Conservation (phyloP, 2,888 invertebrate genomes). For the Andrena haemorrhoa region DNA sequence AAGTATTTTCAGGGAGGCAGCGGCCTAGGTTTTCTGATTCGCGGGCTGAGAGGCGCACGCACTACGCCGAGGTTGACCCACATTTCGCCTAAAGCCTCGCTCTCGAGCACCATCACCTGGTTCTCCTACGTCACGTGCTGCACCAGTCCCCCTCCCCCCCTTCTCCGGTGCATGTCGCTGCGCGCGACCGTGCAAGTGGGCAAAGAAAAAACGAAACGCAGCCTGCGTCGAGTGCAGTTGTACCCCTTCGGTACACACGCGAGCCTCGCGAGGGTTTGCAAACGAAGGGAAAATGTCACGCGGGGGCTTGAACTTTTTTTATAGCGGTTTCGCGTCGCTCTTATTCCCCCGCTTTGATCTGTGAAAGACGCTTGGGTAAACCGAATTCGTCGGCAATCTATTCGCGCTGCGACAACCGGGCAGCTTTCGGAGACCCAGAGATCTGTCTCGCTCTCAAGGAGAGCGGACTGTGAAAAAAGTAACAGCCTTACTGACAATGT, state of each 20-base stretch:
- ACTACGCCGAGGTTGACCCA: conserved; percentile 62
- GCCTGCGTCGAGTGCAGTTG: conserved; percentile 44
- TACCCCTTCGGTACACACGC: conserved; percentile 34
- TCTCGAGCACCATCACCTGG: conserved; percentile 66
- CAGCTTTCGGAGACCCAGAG: background rate
- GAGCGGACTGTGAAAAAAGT: conserved; percentile 1
- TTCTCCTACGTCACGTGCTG: conserved; percentile 56
- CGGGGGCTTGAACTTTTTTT: background rate
- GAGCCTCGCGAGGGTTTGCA: conserved; percentile 1
- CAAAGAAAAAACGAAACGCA: conserved; percentile 28
- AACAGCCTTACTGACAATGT: conserved; percentile 10
- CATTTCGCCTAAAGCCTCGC: conserved; percentile 57
- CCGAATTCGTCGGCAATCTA: background rate
- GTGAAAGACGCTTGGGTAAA: background rate
- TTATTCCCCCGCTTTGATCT: background rate
- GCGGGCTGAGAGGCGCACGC: conserved; percentile 60
- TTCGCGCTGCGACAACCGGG: background rate
- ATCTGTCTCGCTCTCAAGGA: conserved; percentile 11
- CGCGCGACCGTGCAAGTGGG: conserved; percentile 5
- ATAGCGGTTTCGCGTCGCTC: too few relatives aligned
- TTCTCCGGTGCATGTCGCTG: conserved; percentile 13
- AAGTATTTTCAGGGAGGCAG: background rate
- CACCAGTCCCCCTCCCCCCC: background rate
- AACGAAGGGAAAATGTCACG: conserved; percentile 10
- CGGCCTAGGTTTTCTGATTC: conserved; percentile 49